Evolutionary conservation across 2,888 invertebrate genomes (phyloP).

Genomic region (Eugnorisma glareosa): DNA sequence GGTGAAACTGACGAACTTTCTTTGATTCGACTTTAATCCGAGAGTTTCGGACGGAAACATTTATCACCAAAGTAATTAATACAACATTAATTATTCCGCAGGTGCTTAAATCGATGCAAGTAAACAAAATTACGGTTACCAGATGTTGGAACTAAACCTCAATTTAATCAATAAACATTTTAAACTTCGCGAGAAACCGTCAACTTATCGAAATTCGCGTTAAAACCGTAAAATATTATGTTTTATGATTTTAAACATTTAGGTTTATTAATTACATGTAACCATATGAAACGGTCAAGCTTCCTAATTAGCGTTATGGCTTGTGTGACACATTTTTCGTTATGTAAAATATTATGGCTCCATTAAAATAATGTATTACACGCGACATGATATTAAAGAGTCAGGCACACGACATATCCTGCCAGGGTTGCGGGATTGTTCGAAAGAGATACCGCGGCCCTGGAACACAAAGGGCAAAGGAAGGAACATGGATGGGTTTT

Average conservation of each 20-base stretch:
- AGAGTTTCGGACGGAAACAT: constrained; percentile 58
- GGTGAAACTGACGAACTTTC: constrained; percentile 54
- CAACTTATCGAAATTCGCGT: constrained; percentile 59
- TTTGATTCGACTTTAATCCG: constrained; percentile 24
- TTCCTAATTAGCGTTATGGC: constrained; percentile 63
- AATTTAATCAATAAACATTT: constrained; percentile 69
- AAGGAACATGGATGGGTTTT: too few relatives aligned
- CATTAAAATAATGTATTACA: constrained; percentile 36
- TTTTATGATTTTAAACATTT: constrained; percentile 67
- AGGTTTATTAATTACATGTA: constrained; percentile 69
- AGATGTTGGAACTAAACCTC: constrained; percentile 70
- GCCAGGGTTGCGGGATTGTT: too few relatives aligned
- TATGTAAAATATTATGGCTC: constrained; percentile 48
- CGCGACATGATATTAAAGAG: constrained; percentile 38
- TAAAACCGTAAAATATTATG: constrained; percentile 62
- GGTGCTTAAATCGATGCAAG: constrained; percentile 57
- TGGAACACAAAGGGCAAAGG: too few relatives aligned
- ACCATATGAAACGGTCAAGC: constrained; percentile 40
- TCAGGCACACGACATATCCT: constrained; percentile 28
- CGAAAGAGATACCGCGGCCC: too few relatives aligned
- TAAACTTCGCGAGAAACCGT: constrained; percentile 65
- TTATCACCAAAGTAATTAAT: constrained; percentile 59
- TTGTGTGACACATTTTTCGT: constrained; percentile 56
- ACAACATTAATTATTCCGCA: constrained; percentile 58
- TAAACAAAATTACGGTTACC: constrained; percentile 61